These are phyloP conservation scores for Malurus leucopterus DNA, from an alignment of 2,797 vertebrate genomes.

Conservation along the genomic window DNA sequence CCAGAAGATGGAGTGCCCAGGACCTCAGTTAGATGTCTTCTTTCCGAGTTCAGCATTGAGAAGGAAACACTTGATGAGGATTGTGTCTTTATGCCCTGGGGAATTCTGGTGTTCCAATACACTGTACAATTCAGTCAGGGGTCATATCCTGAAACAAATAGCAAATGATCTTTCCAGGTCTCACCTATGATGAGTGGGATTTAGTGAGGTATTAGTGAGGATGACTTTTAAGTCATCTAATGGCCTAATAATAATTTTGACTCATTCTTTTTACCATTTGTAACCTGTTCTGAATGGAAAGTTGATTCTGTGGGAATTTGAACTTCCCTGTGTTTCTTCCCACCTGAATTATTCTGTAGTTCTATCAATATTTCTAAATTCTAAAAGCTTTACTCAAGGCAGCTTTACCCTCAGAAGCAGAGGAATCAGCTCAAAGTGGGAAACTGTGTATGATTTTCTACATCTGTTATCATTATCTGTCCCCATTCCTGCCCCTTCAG, in stretches of 20 bases:
- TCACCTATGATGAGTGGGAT: slow-evolving; percentile 52
- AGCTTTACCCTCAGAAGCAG: neutral
- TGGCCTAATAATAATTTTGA: slow-evolving; percentile 41
- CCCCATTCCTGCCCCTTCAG: slow-evolving; percentile 10
- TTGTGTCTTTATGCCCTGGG: neutral
- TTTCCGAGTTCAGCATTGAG: rapidly evolving
- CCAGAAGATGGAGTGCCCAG: neutral
- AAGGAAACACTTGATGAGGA: neutral
- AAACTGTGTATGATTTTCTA: neutral
- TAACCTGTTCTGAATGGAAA: neutral
- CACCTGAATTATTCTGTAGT: neutral
- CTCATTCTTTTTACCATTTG: slow-evolving; percentile 27
- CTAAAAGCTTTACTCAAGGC: slow-evolving; percentile 30
- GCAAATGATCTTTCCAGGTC: slow-evolving; percentile 35
- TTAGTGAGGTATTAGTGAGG: slow-evolving; percentile 43
- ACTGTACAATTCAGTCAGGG: neutral
- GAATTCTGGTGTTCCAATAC: neutral
- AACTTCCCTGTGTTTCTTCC: neutral
- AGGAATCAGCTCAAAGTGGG: neutral
- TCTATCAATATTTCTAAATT: neutral
- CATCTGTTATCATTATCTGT: neutral
- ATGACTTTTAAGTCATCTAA: slow-evolving; percentile 11
- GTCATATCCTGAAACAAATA: neutral
- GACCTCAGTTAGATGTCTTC: neutral
- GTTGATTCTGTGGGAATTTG: neutral